Conservation (phyloP, 2,113 vertebrate species). For the Phycodurus eques region DNA sequence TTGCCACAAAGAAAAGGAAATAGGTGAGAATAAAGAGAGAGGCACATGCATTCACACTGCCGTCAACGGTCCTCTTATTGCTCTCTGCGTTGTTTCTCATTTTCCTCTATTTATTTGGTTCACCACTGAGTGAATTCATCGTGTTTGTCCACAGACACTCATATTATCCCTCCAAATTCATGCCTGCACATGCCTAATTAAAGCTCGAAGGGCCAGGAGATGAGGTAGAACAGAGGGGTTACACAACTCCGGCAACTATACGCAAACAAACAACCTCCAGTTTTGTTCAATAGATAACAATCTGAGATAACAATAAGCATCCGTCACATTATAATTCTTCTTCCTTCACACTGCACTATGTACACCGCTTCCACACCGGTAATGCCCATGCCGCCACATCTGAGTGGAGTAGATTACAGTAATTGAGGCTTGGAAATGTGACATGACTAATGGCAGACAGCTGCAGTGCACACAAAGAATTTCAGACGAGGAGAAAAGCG, state of each 20-base stretch:
- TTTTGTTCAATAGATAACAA: neutral
- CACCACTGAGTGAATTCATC: conserved; percentile 9
- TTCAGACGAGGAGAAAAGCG: conserved; percentile 1
- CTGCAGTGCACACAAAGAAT: conserved; percentile 27
- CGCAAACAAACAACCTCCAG: conserved; percentile 4
- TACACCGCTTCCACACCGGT: conserved; percentile 13
- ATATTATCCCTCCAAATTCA: conserved; percentile 11
- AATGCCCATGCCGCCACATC: conserved; percentile 13
- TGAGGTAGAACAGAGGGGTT: neutral
- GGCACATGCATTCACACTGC: neutral
- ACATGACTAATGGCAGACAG: conserved; percentile 44
- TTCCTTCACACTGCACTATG: neutral
- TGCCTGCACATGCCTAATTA: conserved; percentile 21
- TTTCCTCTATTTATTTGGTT: conserved; percentile 12
- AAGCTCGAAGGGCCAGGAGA: conserved; percentile 6
- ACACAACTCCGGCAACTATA: neutral
- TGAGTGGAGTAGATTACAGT: conserved; percentile 21
- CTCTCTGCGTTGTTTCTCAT: conserved; percentile 18
- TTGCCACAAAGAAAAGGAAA: neutral
- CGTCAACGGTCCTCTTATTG: neutral
- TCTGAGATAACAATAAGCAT: neutral
- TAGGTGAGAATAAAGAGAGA: too few relatives aligned
- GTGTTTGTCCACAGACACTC: conserved; percentile 12
- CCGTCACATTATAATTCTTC: neutral
- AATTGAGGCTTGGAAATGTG: conserved; percentile 43